phyloP scores from a whole-genome alignment of 2,113 vertebrate genomes.

The Xiphias gladius region DNA sequence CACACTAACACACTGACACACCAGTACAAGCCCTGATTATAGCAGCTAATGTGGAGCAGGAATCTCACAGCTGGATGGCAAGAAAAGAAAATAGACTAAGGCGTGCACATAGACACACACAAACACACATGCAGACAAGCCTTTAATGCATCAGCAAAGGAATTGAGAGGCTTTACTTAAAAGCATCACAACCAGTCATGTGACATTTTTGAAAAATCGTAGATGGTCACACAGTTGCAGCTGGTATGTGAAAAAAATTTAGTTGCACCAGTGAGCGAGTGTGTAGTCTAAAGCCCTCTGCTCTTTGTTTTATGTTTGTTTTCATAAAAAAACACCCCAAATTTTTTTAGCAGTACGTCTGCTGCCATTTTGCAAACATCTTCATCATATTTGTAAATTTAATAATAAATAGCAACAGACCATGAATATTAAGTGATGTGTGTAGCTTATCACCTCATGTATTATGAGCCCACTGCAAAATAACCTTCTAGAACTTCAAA shows the following conservation, averaged over 20 bases:
- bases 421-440: no score
- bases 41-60: constrained; percentile 40
- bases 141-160: not conserved
- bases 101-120: constrained; percentile 13
- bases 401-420: no score
- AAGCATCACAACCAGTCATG: not conserved
- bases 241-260: not conserved
- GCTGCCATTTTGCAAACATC: no score
- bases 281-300: no score
- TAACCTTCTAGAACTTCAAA: constrained; percentile 23
- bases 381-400: no score
- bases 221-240: not conserved
- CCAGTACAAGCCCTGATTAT: constrained; percentile 28
- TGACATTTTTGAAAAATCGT: not conserved
- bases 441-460: no score
- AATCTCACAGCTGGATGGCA: constrained; percentile 70
- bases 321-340: no score
- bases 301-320: no score
- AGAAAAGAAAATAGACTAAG: constrained; percentile 38
- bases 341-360: no score
- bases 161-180: not conserved
- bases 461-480: no score
- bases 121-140: not conserved
- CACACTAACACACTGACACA: constrained; percentile 60
- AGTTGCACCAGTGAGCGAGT: no score